Conservation (phyloP, 2,113 vertebrate species). For the Vulpes lagopus region DNA sequence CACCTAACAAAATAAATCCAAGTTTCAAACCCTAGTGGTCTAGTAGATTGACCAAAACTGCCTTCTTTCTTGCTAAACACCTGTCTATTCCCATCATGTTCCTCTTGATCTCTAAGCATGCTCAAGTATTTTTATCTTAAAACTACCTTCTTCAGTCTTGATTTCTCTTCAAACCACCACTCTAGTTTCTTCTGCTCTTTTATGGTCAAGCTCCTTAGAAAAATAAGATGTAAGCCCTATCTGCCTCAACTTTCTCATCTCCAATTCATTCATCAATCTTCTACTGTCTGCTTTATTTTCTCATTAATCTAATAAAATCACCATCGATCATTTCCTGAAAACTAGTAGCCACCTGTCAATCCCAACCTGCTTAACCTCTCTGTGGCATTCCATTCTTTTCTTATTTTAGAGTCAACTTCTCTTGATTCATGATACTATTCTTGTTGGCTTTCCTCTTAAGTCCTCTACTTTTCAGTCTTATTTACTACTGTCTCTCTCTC, state of each 20-base stretch:
- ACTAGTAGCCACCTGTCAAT: background rate
- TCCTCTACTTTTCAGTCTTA: background rate
- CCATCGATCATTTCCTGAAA: background rate
- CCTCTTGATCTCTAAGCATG: background rate
- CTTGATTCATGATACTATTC: background rate
- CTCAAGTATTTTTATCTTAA: background rate
- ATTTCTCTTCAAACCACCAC: background rate
- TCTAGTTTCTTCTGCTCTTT: background rate
- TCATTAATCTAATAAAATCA: background rate
- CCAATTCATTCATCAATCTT: background rate
- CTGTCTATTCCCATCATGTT: background rate
- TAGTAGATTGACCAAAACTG: background rate
- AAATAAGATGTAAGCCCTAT: background rate
- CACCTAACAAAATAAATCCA: conserved; percentile 7
- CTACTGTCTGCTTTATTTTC: background rate
- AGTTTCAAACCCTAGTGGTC: background rate
- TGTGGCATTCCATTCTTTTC: background rate
- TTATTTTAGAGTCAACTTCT: background rate
- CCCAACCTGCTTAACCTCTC: background rate
- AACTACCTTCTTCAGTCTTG: background rate
- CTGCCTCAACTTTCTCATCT: background rate
- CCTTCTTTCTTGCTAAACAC: background rate
- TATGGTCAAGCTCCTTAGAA: background rate
- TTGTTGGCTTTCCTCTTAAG: background rate
- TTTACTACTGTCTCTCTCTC: background rate